Percentiles rank a stretch among this genome's conserved stretches.
phyloP scores from a whole-genome alignment of 2,797 vertebrate species.

The Rachycentron canadum region DNA sequence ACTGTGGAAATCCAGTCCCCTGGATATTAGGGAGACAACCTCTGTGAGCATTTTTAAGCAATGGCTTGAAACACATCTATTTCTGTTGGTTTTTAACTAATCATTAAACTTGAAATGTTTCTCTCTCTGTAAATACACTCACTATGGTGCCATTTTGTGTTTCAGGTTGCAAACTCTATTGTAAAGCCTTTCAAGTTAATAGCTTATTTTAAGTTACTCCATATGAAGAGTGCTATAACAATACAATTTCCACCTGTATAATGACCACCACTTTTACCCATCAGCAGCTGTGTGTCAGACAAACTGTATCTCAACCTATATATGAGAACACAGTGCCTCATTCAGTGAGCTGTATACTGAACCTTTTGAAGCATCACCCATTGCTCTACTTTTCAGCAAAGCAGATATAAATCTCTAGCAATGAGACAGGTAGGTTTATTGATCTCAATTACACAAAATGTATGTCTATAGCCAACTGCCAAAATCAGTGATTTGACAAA shows the following conservation, averaged over 20 bases:
- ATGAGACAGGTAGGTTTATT: slow-evolving; percentile 4
- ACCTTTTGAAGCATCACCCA: slow-evolving; percentile 1
- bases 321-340: not conserved
- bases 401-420: not conserved
- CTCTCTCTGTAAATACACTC: not conserved
- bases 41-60: slow-evolving; percentile 10
- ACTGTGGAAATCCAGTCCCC: slow-evolving; percentile 8
- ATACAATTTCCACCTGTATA: not conserved
- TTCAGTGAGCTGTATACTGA: slow-evolving; percentile 5
- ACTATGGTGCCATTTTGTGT: not conserved
- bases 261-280: not conserved
- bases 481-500: slow-evolving; percentile 6
- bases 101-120: slow-evolving; percentile 3
- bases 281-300: not conserved
- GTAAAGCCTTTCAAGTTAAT: not conserved
- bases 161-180: not conserved
- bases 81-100: slow-evolving; percentile 20
- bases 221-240: not conserved
- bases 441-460: not conserved
- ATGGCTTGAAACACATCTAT: slow-evolving; percentile 21
- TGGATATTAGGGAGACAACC: slow-evolving; percentile 8
- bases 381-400: not conserved
- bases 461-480: not conserved
- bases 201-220: too few relatives aligned
- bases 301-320: not conserved